phyloP scores from a whole-genome alignment of 2,797 vertebrate species.

The Orestias chungarensis region DNA sequence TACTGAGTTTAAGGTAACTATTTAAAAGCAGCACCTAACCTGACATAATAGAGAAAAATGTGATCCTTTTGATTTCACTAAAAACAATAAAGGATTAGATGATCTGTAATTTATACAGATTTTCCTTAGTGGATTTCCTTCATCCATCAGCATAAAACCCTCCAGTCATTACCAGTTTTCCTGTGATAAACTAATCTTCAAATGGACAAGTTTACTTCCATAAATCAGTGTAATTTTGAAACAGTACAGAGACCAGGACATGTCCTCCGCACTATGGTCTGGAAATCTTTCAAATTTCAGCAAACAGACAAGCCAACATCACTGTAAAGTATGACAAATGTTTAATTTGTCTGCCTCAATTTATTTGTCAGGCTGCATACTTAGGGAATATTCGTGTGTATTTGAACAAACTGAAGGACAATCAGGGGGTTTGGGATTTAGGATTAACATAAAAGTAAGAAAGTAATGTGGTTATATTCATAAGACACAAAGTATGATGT shows the following conservation, averaged over 20 bases:
- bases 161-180: neutral
- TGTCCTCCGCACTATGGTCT: slow-evolving; percentile 12
- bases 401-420: slow-evolving; percentile 22
- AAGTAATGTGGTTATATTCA: neutral
- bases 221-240: neutral
- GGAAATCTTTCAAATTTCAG: neutral
- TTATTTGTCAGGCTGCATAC: slow-evolving; percentile 28
- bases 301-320: slow-evolving; percentile 12
- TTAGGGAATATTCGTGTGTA: slow-evolving; percentile 24
- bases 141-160: neutral
- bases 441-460: neutral
- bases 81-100: neutral
- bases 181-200: neutral
- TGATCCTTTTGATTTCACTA: neutral
- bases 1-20: neutral
- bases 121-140: neutral
- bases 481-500: neutral
- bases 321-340: slow-evolving; percentile 37
- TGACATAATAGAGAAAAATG: neutral
- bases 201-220: neutral
- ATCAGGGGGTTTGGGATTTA: neutral
- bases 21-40: neutral
- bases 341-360: slow-evolving; percentile 32
- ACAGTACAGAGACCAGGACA: neutral
- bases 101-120: neutral